Base-by-base conservation (phyloP, 2,888 invertebrate genomes). In the Apamea anceps region DNA sequence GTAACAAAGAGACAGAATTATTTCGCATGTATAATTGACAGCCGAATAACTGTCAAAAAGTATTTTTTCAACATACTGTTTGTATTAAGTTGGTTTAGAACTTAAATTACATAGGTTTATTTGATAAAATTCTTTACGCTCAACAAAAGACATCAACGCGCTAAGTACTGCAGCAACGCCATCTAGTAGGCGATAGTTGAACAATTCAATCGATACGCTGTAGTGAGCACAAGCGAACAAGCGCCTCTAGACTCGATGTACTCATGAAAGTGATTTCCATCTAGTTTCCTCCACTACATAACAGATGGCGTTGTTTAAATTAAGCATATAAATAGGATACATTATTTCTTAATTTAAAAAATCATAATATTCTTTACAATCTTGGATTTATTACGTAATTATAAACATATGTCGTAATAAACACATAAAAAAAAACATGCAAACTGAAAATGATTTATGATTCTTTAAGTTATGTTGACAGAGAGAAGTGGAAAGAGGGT, bases 101-200 rank as follows among this genome's bases (percentile, higher is more conserved):
- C 25, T 25, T 54, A 25, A 25, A 54, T 54, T 54, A 32, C 32
- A 32, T 2, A 25, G 25, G 21, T 57, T 25, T 57, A 25, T 25
- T 25, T 57, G 10, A 57, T 57, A 57, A 57, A 57, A 57, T 57
- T 10, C 54, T 60, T n/a, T 28, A 25, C 18, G 48, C 60, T 32
- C 78, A 91, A 92, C 81, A 93, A 94, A 94, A 94, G 94, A 95
- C 93, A 90, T 94, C 91, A 95, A 95, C 95, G 95, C 91, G 85
- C 68, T 51, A 12, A 3, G 0, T 0, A 10, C 0, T 0, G 0
- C 6, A n/a, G 51, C 51, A 83, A 71, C 92, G 94, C 92, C 91
- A 93, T 90, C 93, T 94, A 88, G 79, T 72, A 76, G 13, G 37
- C 1, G 48, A 63, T 83, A 80, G 90, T 25, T 25, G 65, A 87